Percentiles rank a stretch among this genome's conserved stretches.
phyloP scores from a whole-genome alignment of 2,113 vertebrate genomes.

The Chelonoidis abingdonii region DNA sequence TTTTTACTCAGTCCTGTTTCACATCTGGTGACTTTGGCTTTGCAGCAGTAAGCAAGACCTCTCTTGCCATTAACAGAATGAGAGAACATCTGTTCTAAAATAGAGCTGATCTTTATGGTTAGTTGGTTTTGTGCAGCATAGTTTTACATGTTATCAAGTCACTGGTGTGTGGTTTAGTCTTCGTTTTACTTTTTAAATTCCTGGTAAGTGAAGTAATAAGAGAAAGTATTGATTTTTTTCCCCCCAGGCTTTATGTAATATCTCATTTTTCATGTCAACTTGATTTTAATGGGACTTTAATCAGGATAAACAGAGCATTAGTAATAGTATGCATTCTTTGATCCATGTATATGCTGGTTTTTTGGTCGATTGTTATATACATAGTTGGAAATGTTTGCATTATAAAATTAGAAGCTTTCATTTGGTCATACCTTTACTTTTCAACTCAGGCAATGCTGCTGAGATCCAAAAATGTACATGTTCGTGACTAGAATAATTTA shows the following conservation, averaged over 20 bases:
- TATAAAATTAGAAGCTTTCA: not conserved
- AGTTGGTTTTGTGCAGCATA: not conserved
- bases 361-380: not conserved
- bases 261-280: not conserved
- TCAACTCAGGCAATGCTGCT: not conserved
- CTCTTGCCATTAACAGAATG: not conserved
- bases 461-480: not conserved
- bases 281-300: not conserved
- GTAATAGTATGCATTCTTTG: not conserved
- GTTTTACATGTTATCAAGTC: not conserved
- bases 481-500: not conserved
- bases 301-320: not conserved
- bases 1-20: not conserved
- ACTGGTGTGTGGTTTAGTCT: not conserved
- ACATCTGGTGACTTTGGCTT: not conserved
- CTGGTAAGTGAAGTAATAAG: not conserved
- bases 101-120: not conserved
- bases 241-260: not conserved
- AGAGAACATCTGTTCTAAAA: not conserved
- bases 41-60: not conserved
- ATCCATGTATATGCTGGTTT: not conserved
- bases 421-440: not conserved
- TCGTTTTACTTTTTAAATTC: not conserved
- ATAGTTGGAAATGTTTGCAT: not conserved
- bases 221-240: not conserved